A percentile compares a stretch with the other conserved stretches of the same genome.
Conservation (phyloP, 2,113 vertebrate genomes). For the Progne subis region DNA sequence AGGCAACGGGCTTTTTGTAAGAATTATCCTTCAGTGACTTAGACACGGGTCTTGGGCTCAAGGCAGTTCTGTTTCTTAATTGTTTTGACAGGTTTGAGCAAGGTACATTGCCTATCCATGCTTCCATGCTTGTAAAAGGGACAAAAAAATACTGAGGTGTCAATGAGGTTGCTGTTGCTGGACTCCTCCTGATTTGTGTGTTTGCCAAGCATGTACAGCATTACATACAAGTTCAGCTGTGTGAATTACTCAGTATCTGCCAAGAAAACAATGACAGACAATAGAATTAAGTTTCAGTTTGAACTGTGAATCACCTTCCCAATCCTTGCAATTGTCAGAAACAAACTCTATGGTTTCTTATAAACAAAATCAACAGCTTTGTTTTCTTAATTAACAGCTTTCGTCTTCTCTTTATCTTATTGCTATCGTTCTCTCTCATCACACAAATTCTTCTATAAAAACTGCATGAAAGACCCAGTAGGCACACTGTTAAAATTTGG, state of each 20-base stretch:
- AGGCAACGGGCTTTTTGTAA: not conserved
- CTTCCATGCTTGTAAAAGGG: not conserved
- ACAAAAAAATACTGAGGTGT: fast-evolving
- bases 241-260: not conserved
- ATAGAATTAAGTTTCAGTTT: not conserved
- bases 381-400: not conserved
- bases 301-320: not conserved
- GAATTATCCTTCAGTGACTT: not conserved
- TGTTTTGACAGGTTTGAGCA: not conserved
- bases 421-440: not conserved
- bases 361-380: not conserved
- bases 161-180: not conserved
- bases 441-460: not conserved
- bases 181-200: not conserved
- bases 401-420: not conserved
- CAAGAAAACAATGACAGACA: not conserved
- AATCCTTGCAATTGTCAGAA: not conserved
- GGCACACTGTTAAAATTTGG: not conserved
- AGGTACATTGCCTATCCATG: fast-evolving
- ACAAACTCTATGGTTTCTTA: not conserved
- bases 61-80: not conserved
- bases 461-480: not conserved
- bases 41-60: fast-evolving
- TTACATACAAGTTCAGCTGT: not conserved
- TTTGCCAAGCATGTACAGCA: not conserved